Conservation (phyloP, 2,888 invertebrate species). For the Perizoma affinitatum region DNA sequence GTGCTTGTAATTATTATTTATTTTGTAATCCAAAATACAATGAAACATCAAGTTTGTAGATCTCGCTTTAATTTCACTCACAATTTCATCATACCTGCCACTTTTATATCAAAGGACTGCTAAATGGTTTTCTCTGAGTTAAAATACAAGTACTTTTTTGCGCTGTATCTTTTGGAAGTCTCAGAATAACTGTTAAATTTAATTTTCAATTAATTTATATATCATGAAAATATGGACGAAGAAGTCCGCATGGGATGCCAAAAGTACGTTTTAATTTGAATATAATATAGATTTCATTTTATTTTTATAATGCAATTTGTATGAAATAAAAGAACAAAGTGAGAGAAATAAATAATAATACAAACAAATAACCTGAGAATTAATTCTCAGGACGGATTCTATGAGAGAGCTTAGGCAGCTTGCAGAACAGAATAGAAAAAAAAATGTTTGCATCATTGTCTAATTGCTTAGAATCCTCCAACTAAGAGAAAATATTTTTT, state of each 20-base stretch:
- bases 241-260: too few species aligned
- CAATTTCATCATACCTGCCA: constrained; percentile 38
- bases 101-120: constrained; percentile 44
- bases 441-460: too few species aligned
- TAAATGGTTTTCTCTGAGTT: constrained; percentile 40
- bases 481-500: too few species aligned
- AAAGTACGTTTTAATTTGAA: background rate
- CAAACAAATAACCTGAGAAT: too few species aligned
- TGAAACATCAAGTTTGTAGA: constrained; percentile 28
- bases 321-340: background rate
- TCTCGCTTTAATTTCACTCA: constrained; percentile 33
- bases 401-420: too few species aligned
- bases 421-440: too few species aligned
- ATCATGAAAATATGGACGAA: constrained; percentile 21
- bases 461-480: too few species aligned
- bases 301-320: background rate
- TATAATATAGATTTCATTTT: background rate
- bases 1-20: constrained; percentile 3
- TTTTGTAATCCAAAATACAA: constrained; percentile 10
- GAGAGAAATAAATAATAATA: too few species aligned
- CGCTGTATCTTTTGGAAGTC: constrained; percentile 36
- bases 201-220: constrained; percentile 24
- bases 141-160: constrained; percentile 35
- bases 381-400: too few species aligned
- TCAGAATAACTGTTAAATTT: constrained; percentile 34